phyloP scores from a whole-genome alignment of 2,113 vertebrate species.

The Toxostoma redivivum region DNA sequence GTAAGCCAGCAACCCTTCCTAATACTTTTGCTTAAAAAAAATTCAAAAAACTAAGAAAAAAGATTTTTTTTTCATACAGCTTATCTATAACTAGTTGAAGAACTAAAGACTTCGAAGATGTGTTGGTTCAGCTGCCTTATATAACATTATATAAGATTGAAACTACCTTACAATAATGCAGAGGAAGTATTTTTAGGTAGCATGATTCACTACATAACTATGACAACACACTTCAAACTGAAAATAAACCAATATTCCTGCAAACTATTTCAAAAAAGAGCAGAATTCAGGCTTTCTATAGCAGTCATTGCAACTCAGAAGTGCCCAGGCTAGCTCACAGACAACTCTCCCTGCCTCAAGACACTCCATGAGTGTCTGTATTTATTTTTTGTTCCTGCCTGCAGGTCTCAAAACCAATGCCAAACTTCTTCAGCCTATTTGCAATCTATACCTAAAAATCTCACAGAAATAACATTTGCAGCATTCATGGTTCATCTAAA shows the following conservation, averaged over 20 bases:
- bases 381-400: not conserved
- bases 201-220: conserved; percentile 9
- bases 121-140: not conserved
- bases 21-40: not conserved
- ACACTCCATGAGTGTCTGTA: not conserved
- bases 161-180: not conserved
- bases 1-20: not conserved
- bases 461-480: not conserved
- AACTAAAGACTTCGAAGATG: not conserved
- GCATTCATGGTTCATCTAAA: not conserved
- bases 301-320: not conserved
- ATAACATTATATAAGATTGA: not conserved
- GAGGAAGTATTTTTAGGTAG: not conserved
- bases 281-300: not conserved
- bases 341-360: not conserved
- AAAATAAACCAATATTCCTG: not conserved
- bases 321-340: not conserved
- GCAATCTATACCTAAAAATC: not conserved
- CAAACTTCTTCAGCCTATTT: not conserved
- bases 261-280: not conserved
- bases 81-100: not conserved
- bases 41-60: not conserved
- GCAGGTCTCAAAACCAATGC: not conserved
- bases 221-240: not conserved
- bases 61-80: fast-evolving